Base-by-base conservation (phyloP, 92 coral and sea anemone genomes). In the Parazoanthus swiftii region DNA sequence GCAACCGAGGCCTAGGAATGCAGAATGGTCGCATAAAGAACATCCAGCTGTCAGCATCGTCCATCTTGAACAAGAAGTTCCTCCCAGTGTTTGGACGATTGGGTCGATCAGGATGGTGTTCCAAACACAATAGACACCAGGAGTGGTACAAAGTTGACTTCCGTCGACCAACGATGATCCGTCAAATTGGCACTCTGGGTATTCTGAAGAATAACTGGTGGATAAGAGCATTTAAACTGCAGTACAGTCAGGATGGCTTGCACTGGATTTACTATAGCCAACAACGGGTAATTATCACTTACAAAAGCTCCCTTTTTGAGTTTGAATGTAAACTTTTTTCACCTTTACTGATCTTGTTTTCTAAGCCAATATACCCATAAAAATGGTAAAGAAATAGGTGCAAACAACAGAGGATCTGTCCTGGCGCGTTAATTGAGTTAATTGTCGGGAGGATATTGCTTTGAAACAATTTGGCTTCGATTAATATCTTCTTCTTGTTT, bases 101-200 rank as follows among this genome's bases (percentile, higher is more conserved):
- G 67, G 46, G 44, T 72, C 77, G 87, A 70, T 79, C 66, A 14
- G 87, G 87, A 13, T 84, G 87, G 87, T 72, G 77, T 36, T 14
- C 87, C 67, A 84, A 74, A 11, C 65, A 71, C 44, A 84, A 84
- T 39, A 84, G 65, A 13, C 77, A 44, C 16, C 75, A 84, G 5
- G 78, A 84, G 67, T 84, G 87, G 87, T 84, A 44, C 48, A 84
- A 84, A 51, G 79, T 84, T 84, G 87, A 84, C 26, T 84, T 84
- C 87, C 75, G 63, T 43, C 59, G 87, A 14, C 87, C 87, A 70
- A 84, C 87, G 1, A 84, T 72, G 54, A 84, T 84, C 26, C 87
- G 87, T 23, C 87, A 84, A 84, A 73, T 84, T 70, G 87, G 87
- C 6, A 84, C 87, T 66, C 44, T 84, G 26, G 78, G 66, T 46